Percentiles rank a stretch among this genome's conserved stretches.
phyloP scores from a whole-genome alignment of 2,113 vertebrate species.

The Phrynosoma platyrhinos region DNA sequence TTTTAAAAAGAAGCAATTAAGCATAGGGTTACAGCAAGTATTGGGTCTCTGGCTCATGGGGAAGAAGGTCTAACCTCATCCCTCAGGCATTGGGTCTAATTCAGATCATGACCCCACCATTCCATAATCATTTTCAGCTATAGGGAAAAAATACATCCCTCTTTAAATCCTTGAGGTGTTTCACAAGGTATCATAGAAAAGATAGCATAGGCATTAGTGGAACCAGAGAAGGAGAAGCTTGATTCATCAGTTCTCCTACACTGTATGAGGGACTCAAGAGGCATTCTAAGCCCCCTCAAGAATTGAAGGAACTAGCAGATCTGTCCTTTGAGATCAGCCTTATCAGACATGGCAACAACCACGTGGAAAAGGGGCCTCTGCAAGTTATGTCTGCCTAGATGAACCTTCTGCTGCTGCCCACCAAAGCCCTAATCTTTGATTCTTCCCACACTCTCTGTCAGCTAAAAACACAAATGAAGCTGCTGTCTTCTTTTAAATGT shows the following conservation, averaged over 20 bases:
- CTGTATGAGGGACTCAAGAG: not conserved
- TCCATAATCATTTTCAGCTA: not conserved
- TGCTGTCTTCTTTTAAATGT: not conserved
- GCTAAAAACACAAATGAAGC: not conserved
- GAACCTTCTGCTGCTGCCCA: not conserved
- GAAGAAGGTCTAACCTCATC: no score
- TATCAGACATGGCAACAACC: slow-evolving; percentile 7
- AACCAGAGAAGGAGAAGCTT: not conserved
- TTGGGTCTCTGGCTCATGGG: no score
- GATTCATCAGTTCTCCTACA: not conserved
- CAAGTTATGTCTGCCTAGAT: fast-evolving
- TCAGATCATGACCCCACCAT: no score
- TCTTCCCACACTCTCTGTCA: fast-evolving
- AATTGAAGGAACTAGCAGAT: not conserved
- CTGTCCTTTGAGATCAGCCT: not conserved
- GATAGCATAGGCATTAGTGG: not conserved
- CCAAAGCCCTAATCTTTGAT: not conserved
- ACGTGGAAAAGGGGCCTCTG: slow-evolving; percentile 40
- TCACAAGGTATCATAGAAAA: not conserved
- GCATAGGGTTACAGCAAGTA: no score
- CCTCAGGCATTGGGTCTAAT: no score
- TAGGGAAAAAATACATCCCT: not conserved
- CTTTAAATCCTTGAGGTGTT: not conserved
- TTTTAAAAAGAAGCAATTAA: no score
- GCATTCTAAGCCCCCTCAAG: not conserved